Evolutionary conservation across 2,113 vertebrate genomes (phyloP), one percentile per base, ranked within the genome.

Genomic region (Ramphastos sulfuratus): DNA sequence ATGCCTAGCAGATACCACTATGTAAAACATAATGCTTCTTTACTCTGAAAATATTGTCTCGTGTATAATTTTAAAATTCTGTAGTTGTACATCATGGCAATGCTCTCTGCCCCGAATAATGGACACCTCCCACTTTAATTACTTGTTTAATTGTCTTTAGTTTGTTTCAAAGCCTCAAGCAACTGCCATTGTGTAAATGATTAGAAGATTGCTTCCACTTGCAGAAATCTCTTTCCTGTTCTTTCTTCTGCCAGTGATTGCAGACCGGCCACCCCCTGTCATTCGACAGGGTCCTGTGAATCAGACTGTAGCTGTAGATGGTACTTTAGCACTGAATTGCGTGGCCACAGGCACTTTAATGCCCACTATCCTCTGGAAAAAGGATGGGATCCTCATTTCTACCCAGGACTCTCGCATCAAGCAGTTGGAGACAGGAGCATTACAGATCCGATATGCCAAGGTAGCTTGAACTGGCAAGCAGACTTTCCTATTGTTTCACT

Each of bases 401-500:
- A 98, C 98, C 20, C 99, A 99, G 55, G 99, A 99, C 95, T 99
- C 99, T 42, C 98, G 99, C 42, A 97, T 99, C 96, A 99, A 99
- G 92, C 99, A 99, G 94, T 93, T 99, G 94, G 99, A 99, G 93
- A 98, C 97, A 0, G 99, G 99, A 8, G 97, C 98, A 0, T 96
- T 99, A 78, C 99, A 99, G 97, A 99, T 99, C 85, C 98, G 99
- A 95, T 99, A 99, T 5, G 98, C 98, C 64, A 99, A 99, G 99
- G 99, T 99, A 98, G 39, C 69, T 92, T 73, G 37, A 82, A 61
- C 33, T 52, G 44, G 42, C 46, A 74, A 16, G 39, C 2, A 5
- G 16, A 7, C 66, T 63, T 89, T 73, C 59, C 60, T 56, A 4
- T 69, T 82, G 48, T 69, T 94, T 77, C 44, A 46, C 58, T 94